phyloP scores from a whole-genome alignment of 2,113 vertebrate genomes.

The Microtus ochrogaster region DNA sequence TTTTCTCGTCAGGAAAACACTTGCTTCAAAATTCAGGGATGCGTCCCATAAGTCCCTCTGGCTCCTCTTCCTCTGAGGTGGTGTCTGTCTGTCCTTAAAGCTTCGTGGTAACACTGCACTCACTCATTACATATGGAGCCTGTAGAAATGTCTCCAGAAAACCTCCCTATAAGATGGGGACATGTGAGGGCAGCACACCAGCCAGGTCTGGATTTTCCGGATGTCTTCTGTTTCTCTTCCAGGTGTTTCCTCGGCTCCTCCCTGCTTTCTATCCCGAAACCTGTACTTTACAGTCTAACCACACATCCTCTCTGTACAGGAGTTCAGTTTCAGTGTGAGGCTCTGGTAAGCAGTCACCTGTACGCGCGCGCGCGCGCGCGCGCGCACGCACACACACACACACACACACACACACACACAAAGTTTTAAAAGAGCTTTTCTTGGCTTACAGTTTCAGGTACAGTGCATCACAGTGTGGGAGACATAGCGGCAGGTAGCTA shows the following conservation, averaged over 20 bases:
- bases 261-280: not conserved
- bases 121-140: not conserved
- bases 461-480: too few species aligned
- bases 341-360: too few species aligned
- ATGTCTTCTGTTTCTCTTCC: not conserved
- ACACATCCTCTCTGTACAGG: not conserved
- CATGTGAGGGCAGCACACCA: not conserved
- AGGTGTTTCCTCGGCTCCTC: not conserved
- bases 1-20: slow-evolving; percentile 32
- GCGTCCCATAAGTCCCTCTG: not conserved
- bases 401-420: too few species aligned
- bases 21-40: not conserved
- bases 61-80: not conserved
- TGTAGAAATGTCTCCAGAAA: not conserved
- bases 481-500: too few species aligned
- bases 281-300: not conserved
- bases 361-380: too few species aligned
- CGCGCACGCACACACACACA: too few species aligned
- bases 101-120: rapidly evolving
- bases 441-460: too few species aligned
- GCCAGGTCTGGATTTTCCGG: not conserved
- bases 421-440: too few species aligned
- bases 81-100: not conserved
- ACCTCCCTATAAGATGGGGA: not conserved
- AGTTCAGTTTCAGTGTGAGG: not conserved